These are phyloP conservation scores for Phallusia fumigata DNA, from an alignment of 23 tunicate species.

Conservation along the genomic window DNA sequence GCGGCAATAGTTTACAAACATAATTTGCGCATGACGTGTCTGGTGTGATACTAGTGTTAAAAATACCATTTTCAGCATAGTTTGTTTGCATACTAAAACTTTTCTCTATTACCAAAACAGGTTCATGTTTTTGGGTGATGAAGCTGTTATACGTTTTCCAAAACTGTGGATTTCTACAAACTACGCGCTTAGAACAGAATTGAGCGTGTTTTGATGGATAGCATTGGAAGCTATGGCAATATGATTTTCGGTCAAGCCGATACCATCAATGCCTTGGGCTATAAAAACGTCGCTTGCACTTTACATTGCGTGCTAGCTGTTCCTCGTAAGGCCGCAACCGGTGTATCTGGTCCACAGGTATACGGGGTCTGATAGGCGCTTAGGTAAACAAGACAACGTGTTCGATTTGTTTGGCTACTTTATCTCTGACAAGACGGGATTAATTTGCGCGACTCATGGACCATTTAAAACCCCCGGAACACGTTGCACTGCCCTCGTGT, in stretches of 20 bases:
- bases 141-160: too few relatives aligned
- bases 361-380: not conserved
- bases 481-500: not conserved
- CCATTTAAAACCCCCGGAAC: not conserved
- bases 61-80: too few relatives aligned
- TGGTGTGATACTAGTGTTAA: too few relatives aligned
- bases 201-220: not conserved
- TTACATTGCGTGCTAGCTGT: not conserved
- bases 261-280: not conserved
- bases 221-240: not conserved
- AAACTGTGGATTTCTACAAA: too few relatives aligned
- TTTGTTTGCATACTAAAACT: too few relatives aligned
- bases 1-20: too few relatives aligned
- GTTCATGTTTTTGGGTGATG: too few relatives aligned
- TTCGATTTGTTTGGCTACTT: not conserved
- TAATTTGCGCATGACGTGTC: too few relatives aligned
- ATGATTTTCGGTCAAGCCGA: not conserved
- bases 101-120: too few relatives aligned
- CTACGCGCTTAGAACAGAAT: too few relatives aligned
- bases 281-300: not conserved
- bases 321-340: not conserved
- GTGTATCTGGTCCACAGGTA: not conserved
- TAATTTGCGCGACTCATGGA: not conserved
- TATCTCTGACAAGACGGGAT: slow-evolving; percentile 4
- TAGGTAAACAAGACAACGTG: not conserved